Base-by-base conservation (phyloP, 2,113 vertebrate genomes). In the Daubentonia madagascariensis region DNA sequence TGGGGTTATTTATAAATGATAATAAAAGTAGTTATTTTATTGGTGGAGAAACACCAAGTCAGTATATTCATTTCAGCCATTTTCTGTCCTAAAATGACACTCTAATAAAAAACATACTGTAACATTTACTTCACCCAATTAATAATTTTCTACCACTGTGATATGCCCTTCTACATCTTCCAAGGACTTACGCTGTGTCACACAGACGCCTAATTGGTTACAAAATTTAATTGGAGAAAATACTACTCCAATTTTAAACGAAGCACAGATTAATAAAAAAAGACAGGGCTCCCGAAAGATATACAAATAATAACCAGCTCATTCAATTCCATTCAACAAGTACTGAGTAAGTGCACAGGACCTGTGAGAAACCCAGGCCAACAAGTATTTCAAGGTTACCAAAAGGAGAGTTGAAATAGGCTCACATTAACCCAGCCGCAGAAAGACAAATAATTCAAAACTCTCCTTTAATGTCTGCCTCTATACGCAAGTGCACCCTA, bases 11-110 rank as follows among this genome's bases (percentile, higher is more conserved):
- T 30, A 83, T 70, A 96, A 85, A 70, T 76, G 6, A 78, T 52
- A 70, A 94, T 43, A 85, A 75, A 97, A 83, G n/a, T 20, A 85
- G 52, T 22, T 80, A 72, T 92, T 97, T 94, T 98, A 96, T 37
- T 88, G 70, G 11, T 57, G 37, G n/a, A 70, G 20, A 72, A 78
- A 86, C 57, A 94, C 3, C 37, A 97, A 76, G 63, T 93, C 22
- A 87, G 30, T 37, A 35, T 20, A 85, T 68, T 91, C 48, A 94
- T 68, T 91, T 95, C 61, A 75, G 48, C 8, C 83, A 84, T 75
- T 93, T 97, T 79, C 61, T 80, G 20, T 86, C 45, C 81, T 83
- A 97, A 96, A 97, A 86, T 28, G 52, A 59, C 23, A 96, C 83
- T 85, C 76, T 76, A 87, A 70, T 76, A 88, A 45, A 83, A 84